Evolutionary conservation across 1,140 invertebrate genomes (phyloP), one percentile per base, ranked within the genome.

Genomic region (Chelonus insularis): DNA sequence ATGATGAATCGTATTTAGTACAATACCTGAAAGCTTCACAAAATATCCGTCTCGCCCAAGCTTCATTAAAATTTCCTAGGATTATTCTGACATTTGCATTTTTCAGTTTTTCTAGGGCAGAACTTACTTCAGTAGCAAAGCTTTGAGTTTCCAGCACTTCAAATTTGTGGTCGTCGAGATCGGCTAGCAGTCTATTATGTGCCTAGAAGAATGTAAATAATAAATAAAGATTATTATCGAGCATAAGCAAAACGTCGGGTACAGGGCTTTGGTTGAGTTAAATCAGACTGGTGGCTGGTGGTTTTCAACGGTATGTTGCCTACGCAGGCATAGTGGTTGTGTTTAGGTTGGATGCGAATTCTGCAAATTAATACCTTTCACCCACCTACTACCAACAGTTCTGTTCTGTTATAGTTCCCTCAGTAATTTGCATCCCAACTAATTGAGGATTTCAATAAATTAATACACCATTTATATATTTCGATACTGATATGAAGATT

Each of bases 21-120:
- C 25, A 29, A 29, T 78, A 90, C 89, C 84, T 91, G 75, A 88
- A 89, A 48, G 95, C 95, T 76, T 96, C 92, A 78, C 97, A 99
- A 75, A 99, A 97, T 55, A 98, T 93, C 69, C 88, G 86, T 50
- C 94, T 84, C 0, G 96, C 96, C 92, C 95, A 96, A 25, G 88
- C 87, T 76, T 97, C 94, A 79, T 97, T 94, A 77, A 99, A 98
- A 81, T 98, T 98, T 5, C 95, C 96, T 60, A 98, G 82, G 68
- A 99, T 97, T 43, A 99, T 96, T 48, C 97, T 86, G 4, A 96
- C 92, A 73, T 98, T 96, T 72, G 96, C 95, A 62, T 92, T 90
- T 67, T 94, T 93, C 0, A 98, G 84, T 78, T 94, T 95, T 11
- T 87, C 85, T 16, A 95, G 85, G 4, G 94, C 92, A 12, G 88